Base-by-base conservation (phyloP, 2,113 vertebrate genomes). In the Danionella cerebrum region DNA sequence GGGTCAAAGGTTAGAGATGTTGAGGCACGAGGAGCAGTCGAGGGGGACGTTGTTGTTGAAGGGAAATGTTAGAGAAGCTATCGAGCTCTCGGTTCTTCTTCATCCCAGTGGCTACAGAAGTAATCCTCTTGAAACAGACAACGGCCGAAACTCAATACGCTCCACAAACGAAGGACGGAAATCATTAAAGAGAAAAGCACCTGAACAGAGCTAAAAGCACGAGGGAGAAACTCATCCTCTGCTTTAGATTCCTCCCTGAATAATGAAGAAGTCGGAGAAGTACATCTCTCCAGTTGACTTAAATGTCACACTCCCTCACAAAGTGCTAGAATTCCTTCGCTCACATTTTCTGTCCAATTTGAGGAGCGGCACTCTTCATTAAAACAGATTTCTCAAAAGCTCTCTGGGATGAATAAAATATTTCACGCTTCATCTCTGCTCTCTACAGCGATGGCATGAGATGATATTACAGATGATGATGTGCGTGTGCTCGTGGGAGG, bases 401-500 rank as follows among this genome's bases (percentile, higher is more conserved):
- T 53, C 50, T 33, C 50, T 8, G 9, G 4, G 25, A 52, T 52
- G 14, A 57, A 22, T 55, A 7, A 39, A 16, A 12, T 58, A 60
- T 44, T 60, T 31, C 3, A 45, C 7, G 6, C 2, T n/a, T n/a
- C 16, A 9, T 6, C 22, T 44, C 57, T 16, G 2, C 29, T 60
- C 25, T 31, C 51, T 9, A 13, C 16, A 33, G 27, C 29, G 6
- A 25, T 29, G 16, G 39, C 14, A 31, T 60, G 39, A 29, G 14
- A 31, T 33, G 58, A 60, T 31, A 45, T 59, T 29, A 59, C 38
- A 21, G 29, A 33, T 33, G 9, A 33, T 33, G 24, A 4, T 42
- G 57, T 29, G 39, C 44, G 57, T 44, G 39, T 31, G 58, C 25
- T 45, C 27, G 25, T 21, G 41, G 41, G 58, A 78, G 83, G 81